These are phyloP conservation scores for Stichopus horrens DNA, from an alignment of 53 echinoderm and acorn worm species.

Conservation along the genomic window DNA sequence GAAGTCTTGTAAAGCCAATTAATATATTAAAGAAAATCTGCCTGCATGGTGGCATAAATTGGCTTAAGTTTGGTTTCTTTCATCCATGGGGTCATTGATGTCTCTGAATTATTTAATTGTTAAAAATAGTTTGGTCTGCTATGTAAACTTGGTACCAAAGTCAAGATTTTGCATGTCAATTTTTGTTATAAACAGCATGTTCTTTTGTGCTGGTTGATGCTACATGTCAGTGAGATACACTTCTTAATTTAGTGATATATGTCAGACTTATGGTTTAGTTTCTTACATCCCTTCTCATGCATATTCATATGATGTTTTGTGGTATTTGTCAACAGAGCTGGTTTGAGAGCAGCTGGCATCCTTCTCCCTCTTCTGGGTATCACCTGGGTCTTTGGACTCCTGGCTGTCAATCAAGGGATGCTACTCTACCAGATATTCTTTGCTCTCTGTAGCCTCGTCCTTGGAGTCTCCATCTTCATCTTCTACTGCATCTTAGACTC, in stretches of 20 bases:
- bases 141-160: no score
- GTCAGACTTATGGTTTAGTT: not conserved
- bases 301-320: not conserved
- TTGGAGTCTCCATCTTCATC: slow-evolving; percentile 82
- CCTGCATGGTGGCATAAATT: no score
- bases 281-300: not conserved
- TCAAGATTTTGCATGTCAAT: no score
- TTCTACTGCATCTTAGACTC: slow-evolving; percentile 90
- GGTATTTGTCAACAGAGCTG: slow-evolving; percentile 58
- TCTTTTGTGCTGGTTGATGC: no score
- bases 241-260: not conserved
- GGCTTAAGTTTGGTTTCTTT: no score
- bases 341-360: slow-evolving; percentile 85
- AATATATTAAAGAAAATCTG: no score
- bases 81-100: no score
- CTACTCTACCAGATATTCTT: slow-evolving; percentile 91
- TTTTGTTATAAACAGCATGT: not conserved
- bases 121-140: no score
- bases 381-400: slow-evolving; percentile 97
- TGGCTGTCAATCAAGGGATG: slow-evolving; percentile 93
- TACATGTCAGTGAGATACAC: not conserved
- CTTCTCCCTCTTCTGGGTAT: slow-evolving; percentile 87
- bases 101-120: no score
- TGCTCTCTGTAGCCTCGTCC: slow-evolving; percentile 83
- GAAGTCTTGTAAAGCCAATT: no score